Conservation (phyloP, 2,888 invertebrate genomes). For the Melipona beecheii region DNA sequence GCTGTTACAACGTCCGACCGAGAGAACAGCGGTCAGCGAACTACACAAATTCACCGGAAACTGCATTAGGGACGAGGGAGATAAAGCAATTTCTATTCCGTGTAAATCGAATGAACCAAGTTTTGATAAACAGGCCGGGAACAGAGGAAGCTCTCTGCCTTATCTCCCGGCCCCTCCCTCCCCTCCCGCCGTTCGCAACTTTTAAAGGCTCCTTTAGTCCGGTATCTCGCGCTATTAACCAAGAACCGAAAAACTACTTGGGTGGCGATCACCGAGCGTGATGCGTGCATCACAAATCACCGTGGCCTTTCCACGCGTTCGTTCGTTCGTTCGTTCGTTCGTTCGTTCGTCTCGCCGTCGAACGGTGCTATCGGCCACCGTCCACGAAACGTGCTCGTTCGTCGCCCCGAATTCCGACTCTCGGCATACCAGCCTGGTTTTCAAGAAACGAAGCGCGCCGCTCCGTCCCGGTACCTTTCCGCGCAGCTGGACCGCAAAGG, state of each 20-base stretch:
- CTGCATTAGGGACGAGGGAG: slow-evolving; percentile 39
- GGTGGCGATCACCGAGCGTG: slow-evolving; percentile 71
- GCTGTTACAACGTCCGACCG: not conserved
- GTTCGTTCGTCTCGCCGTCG: slow-evolving; percentile 65
- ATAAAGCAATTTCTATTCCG: slow-evolving; percentile 55
- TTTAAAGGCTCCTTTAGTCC: slow-evolving; percentile 57
- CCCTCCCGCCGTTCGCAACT: slow-evolving; percentile 39
- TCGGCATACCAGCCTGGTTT: slow-evolving; percentile 56
- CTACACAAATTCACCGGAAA: slow-evolving; percentile 40
- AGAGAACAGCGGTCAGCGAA: not conserved
- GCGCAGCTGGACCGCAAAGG: slow-evolving; percentile 3
- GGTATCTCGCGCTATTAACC: slow-evolving; percentile 80
- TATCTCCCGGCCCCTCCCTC: slow-evolving; percentile 54
- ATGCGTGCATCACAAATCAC: slow-evolving; percentile 50
- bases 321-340: slow-evolving; percentile 46
- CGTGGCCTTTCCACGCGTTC: slow-evolving; percentile 58
- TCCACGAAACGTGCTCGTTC: slow-evolving; percentile 49
- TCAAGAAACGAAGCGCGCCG: not conserved
- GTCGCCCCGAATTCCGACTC: slow-evolving; percentile 60
- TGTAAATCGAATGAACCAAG: slow-evolving; percentile 58
- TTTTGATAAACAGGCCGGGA: slow-evolving; percentile 45
- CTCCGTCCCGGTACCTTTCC: not conserved
- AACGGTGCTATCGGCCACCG: slow-evolving; percentile 62
- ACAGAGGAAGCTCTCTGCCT: slow-evolving; percentile 52
- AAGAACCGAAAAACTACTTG: slow-evolving; percentile 78